Conservation (phyloP, 2,888 invertebrate genomes). For the Eupithecia inturbata region DNA sequence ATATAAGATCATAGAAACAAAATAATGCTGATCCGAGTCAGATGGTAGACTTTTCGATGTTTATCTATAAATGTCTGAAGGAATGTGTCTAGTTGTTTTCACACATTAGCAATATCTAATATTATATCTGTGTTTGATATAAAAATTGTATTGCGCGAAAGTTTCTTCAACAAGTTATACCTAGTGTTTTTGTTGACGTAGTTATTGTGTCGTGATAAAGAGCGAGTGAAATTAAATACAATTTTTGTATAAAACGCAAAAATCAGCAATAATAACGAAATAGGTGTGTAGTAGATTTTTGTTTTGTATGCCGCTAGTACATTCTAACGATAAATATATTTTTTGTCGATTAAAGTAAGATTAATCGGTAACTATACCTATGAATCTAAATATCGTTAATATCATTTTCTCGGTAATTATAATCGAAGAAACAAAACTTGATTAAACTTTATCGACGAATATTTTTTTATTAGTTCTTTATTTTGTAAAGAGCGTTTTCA, state of each 20-base stretch:
- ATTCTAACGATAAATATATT: constrained; percentile 51
- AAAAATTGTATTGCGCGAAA: constrained; percentile 52
- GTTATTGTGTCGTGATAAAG: constrained; percentile 3
- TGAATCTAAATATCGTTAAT: constrained; percentile 23
- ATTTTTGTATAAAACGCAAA: constrained; percentile 59
- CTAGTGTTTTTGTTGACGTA: constrained; percentile 11
- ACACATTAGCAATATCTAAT: constrained; percentile 66
- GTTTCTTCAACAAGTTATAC: constrained; percentile 2
- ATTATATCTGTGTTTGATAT: constrained; percentile 59
- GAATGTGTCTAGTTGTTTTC: constrained; percentile 50
- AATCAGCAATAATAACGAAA: constrained; percentile 80
- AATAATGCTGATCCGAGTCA: constrained; percentile 50
- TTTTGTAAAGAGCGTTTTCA: constrained; percentile 6
- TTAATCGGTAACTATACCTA: background rate
- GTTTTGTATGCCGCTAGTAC: constrained; percentile 76
- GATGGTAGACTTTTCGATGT: constrained; percentile 54
- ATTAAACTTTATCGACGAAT: constrained; percentile 14
- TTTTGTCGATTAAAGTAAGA: constrained; percentile 7
- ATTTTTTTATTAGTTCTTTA: constrained; percentile 33
- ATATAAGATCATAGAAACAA: background rate
- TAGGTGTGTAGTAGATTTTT: constrained; percentile 69
- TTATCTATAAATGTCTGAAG: constrained; percentile 47
- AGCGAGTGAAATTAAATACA: constrained; percentile 41
- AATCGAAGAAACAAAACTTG: constrained; percentile 18
- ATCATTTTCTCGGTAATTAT: constrained; percentile 4